Base-by-base conservation (phyloP, 2,797 vertebrate genomes). In the Paramormyrops hopkinsi region DNA sequence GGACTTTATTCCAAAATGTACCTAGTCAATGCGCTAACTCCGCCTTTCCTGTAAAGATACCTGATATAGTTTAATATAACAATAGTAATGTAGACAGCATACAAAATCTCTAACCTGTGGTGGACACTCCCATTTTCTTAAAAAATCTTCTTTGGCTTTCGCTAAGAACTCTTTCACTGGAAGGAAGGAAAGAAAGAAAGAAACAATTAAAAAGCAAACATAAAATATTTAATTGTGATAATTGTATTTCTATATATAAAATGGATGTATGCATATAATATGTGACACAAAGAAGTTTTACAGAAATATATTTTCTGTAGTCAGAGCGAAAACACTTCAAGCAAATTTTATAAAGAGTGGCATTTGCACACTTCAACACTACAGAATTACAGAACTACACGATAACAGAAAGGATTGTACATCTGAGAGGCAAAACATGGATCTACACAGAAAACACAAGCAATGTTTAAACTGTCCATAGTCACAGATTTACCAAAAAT, bases 81-180 rank as follows among this genome's bases (percentile, higher is more conserved):
- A 44, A 44, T 83, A 83, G 7, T 48, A 48, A 48, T n/a, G 17
- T 79, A 51, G n/a, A 22, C 25, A 84, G 19, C 41, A 51, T 69
- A 69, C 48, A 8, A 87, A 37, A 41, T 44, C 50, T 29, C 89
- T 94, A 95, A 99, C 99, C 98, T 98, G 97, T 95, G 97, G 95
- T 89, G 98, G 98, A 95, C 97, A 98, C 95, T 99, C 99, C 98
- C 98, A 99, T 96, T 98, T 99, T 96, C 95, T 97, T 96, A 98
- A 96, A 95, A 99, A 99, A 95, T 99, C 99, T 97, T 99, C 98
- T 98, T 99, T 99, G 97, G 99, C 98, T 97, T 98, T 99, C 95
- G 97, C 98, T 97, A 99, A 97, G 95, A 98, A 98, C 94, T 99
- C 98, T 97, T 99, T 99, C 98, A 99, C 98, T 99, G 93, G 92